Evolutionary conservation across 2,113 vertebrate genomes (phyloP).

Genomic region (Dolichotis patagonum): DNA sequence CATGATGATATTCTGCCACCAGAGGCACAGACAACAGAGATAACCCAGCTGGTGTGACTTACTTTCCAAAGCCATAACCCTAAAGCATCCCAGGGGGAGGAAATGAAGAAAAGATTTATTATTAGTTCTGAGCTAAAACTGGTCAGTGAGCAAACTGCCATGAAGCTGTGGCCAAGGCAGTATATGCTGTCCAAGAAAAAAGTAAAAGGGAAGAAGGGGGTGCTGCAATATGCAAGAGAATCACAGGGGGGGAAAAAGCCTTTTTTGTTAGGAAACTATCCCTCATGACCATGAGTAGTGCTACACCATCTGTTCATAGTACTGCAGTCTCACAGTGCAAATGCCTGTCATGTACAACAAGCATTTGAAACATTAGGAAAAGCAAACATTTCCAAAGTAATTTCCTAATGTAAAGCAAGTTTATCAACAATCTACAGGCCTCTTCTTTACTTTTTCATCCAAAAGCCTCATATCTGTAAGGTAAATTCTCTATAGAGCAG

Average conservation of each 20-base stretch:
- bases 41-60: conserved; percentile 72
- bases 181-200: conserved; percentile 25
- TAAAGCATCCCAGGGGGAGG: background rate
- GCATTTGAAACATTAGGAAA: conserved; percentile 43
- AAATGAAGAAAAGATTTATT: conserved; percentile 74
- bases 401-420: conserved; percentile 53
- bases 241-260: conserved; percentile 53
- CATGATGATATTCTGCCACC: conserved; percentile 48
- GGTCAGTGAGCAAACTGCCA: conserved; percentile 45
- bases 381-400: conserved; percentile 55
- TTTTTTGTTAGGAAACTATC: conserved; percentile 72
- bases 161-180: conserved; percentile 36
- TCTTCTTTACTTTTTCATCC: background rate
- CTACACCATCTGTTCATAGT: conserved; percentile 71
- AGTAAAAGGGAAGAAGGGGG: background rate
- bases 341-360: conserved; percentile 70
- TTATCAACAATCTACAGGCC: background rate
- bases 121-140: conserved; percentile 44
- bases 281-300: conserved; percentile 58
- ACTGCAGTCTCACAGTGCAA: conserved; percentile 40
- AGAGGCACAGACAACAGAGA: conserved; percentile 64
- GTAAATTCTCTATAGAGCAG: background rate
- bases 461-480: background rate
- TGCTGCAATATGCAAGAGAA: conserved; percentile 37
- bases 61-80: conserved; percentile 77